These are phyloP conservation scores for Camelus dromedarius DNA, from an alignment of 2,113 vertebrate genomes.

Conservation along the genomic window DNA sequence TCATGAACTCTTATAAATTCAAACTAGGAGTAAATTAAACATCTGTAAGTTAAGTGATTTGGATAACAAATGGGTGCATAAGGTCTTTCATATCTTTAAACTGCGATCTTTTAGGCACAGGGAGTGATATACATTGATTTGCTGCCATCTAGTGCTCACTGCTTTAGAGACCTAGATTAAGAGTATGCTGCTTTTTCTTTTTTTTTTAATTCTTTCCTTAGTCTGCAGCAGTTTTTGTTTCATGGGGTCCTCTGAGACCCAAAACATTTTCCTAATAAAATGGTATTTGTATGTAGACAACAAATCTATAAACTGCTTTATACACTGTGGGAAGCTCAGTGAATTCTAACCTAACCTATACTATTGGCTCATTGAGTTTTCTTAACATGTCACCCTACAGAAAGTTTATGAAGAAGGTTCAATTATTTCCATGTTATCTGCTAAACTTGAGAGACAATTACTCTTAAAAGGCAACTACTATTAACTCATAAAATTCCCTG, in stretches of 20 bases:
- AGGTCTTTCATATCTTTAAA: neutral
- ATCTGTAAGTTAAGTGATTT: neutral
- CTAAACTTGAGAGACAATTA: slow-evolving; percentile 23
- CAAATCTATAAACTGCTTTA: slow-evolving; percentile 19
- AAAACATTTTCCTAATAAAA: slow-evolving; percentile 49
- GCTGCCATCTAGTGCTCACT: slow-evolving; percentile 69
- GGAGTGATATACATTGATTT: neutral
- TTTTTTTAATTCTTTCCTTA: neutral
- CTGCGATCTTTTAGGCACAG: neutral
- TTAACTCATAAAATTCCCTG: neutral
- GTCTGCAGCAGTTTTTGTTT: neutral
- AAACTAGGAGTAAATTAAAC: neutral
- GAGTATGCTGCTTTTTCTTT: neutral
- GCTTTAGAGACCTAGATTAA: neutral
- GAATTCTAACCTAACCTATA: neutral
- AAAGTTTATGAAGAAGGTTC: neutral
- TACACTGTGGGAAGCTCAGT: neutral
- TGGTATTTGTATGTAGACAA: neutral
- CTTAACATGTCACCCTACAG: neutral
- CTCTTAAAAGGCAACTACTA: slow-evolving; percentile 15
- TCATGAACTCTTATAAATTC: slow-evolving; percentile 28
- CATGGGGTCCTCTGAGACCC: neutral
- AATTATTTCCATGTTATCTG: slow-evolving; percentile 18
- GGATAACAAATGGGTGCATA: neutral
- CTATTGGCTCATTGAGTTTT: neutral